Evolutionary conservation across 1,140 invertebrate species (phyloP), one percentile per base, ranked within the genome.

Genomic region (Phymorhynchus buccinoides): DNA sequence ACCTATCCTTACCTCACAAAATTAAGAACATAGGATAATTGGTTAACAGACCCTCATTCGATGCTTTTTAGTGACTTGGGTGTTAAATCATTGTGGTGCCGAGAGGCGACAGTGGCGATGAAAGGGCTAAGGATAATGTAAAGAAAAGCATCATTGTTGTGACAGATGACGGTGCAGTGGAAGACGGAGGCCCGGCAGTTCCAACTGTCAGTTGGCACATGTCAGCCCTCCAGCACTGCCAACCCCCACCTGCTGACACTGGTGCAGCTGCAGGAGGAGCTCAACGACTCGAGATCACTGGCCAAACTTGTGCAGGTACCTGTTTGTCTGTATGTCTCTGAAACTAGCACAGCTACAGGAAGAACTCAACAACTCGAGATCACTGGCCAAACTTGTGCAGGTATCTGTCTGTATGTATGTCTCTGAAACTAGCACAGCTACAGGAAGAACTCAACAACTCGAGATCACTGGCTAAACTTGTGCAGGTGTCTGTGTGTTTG

Each of bases 181-280:
- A 96, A 95, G 87, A 94, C 93, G 62, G 95, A 96, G 6, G 84
- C 75, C 14, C 96, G 96, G 89, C 94, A 95, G 35, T 98, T 97
- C 90, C 95, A 95, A 84, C 91, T 97, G 32, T 93, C 94, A 7
- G 95, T 96, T 91, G 95, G 95, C 86, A 92, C 94, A 89, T 90
- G 92, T 86, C 90, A 91, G 56, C 89, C 84, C 14, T 90, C 93
- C 44, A 87, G 87, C 18, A 93, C 93, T 68, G 89, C 96, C 14
- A 97, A 97, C 92, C 96, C 97, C 1, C 97, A 98, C 93, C 96
- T 96, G 0, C 92, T 97, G 27, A 95, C 97, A 92, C 94, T 95
- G 42, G 95, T 96, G 88, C 96, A 97, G 89, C 92, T 97, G 14
- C 96, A 97, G 89, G 95, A 96, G 80, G 95, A 96, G 91, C 93